Evolutionary conservation across 2,797 vertebrate species (phyloP).

Genomic region (Ambastaia sidthimunki): DNA sequence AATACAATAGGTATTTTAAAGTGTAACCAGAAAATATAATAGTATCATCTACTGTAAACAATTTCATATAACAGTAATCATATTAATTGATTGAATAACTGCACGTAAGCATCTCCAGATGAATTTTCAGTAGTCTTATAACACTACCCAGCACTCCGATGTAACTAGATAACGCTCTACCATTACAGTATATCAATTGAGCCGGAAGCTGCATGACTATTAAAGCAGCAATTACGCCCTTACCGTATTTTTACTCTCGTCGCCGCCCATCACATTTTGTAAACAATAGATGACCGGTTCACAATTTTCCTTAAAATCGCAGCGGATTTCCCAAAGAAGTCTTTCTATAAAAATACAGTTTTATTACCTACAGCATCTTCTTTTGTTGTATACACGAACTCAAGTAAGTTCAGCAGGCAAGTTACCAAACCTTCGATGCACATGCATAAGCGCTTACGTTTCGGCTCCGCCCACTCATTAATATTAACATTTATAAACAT

Average conservation of each 20-base stretch:
- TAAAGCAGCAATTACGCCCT: constrained; percentile 28
- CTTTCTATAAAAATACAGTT: not conserved
- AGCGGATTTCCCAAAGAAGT: not conserved
- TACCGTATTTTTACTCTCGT: constrained; percentile 67
- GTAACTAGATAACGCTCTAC: not conserved
- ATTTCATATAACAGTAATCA: too few species aligned
- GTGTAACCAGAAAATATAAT: too few species aligned
- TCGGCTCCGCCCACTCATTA: constrained; percentile 18
- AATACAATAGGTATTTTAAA: too few species aligned
- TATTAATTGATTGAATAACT: too few species aligned
- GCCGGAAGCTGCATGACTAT: not conserved
- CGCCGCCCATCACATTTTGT: constrained; percentile 60
- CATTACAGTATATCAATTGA: not conserved
- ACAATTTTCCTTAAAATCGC: not conserved
- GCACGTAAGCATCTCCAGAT: too few species aligned
- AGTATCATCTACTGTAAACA: too few species aligned
- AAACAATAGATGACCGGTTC: not conserved
- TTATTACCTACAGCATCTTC: not conserved
- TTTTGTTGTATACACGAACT: not conserved
- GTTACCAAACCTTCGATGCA: not conserved
- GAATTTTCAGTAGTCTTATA: not conserved
- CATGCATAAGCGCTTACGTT: not conserved
- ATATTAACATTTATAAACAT: constrained; percentile 23
- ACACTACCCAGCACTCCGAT: not conserved
- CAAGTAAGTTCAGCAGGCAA: not conserved